Percentiles rank a stretch among this genome's conserved stretches.
Evolutionary conservation across 2,797 vertebrate species (phyloP).

Genomic region (Taenioides sp.): DNA sequence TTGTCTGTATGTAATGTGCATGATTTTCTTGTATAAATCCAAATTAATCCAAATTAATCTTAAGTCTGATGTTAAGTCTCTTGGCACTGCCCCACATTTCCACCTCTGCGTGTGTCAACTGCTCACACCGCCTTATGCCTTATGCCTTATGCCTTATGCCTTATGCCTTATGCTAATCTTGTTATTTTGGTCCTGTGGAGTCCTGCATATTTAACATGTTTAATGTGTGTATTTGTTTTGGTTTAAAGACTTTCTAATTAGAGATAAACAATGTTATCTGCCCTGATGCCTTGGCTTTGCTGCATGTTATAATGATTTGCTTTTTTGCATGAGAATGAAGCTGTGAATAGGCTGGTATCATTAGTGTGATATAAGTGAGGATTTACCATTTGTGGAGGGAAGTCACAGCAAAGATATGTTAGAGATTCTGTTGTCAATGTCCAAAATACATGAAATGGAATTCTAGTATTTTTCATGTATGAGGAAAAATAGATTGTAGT

Average conservation of each 20-base stretch:
- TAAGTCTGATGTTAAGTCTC: too few relatives aligned
- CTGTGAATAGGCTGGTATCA: conserved; percentile 54
- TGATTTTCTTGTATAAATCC: background rate
- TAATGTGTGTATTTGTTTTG: conserved; percentile 71
- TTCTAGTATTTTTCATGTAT: background rate
- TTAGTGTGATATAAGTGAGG: conserved; percentile 57
- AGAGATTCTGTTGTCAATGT: conserved; percentile 14
- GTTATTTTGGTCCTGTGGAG: conserved; percentile 53
- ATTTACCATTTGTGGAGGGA: conserved; percentile 52
- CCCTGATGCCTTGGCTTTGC: conserved; percentile 32
- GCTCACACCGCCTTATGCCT: conserved; percentile 10
- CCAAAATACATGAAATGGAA: background rate
- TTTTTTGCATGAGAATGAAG: conserved; percentile 74
- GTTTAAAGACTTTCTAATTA: conserved; percentile 79
- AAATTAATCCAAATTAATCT: background rate
- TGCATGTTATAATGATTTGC: conserved; percentile 63
- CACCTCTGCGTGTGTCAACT: conserved; percentile 26
- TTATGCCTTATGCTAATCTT: conserved; percentile 43
- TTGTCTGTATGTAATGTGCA: background rate
- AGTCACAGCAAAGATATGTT: conserved; percentile 19
- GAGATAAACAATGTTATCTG: conserved; percentile 63
- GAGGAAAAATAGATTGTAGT: background rate
- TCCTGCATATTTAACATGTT: conserved; percentile 46
- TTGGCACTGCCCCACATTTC: conserved; percentile 20
- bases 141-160: conserved; percentile 30